Conservation (phyloP, 30 jellyfish, hydroid and myxozoan genomes). For the Cassiopea andromeda region DNA sequence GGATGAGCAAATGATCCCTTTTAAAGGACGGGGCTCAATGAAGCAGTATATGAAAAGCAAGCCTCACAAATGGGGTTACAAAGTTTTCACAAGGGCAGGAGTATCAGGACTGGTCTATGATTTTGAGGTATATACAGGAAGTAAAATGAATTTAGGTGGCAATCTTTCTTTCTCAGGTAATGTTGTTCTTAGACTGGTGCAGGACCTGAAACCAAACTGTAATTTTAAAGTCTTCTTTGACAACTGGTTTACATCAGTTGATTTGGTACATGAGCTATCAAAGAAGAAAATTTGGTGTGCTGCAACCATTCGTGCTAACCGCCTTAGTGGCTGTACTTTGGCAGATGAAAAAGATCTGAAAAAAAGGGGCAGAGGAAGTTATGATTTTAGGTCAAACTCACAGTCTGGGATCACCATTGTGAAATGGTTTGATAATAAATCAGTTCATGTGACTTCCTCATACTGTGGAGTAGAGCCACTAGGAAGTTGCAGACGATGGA, state of each 20-base stretch:
- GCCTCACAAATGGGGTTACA: conserved; percentile 79
- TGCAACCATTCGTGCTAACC: conserved; percentile 74
- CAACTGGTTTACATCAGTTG: conserved; percentile 73
- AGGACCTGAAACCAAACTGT: conserved; percentile 46
- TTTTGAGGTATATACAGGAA: conserved; percentile 71
- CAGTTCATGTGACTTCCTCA: conserved; percentile 71
- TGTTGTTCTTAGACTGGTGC: conserved; percentile 74
- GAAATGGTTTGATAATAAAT: conserved; percentile 69
- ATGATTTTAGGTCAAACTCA: conserved; percentile 58
- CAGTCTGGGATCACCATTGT: conserved; percentile 68
- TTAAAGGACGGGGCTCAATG: conserved; percentile 49
- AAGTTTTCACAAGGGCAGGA: conserved; percentile 70
- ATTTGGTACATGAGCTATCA: conserved; percentile 53
- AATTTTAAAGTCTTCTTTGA: conserved; percentile 65
- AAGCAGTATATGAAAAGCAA: conserved; percentile 70
- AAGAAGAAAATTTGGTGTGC: conserved; percentile 48
- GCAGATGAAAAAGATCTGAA: conserved; percentile 64
- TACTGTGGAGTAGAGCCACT: conserved; percentile 76
- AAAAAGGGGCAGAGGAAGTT: conserved; percentile 50
- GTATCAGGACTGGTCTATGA: conserved; percentile 58
- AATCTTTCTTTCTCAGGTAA: conserved; percentile 61
- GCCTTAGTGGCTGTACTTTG: conserved; percentile 68
- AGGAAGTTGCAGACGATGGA: conserved; percentile 59
- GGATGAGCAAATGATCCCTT: conserved; percentile 73
- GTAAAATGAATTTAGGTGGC: neutral